Percentiles rank a stretch among this genome's conserved stretches.
phyloP scores from a whole-genome alignment of 2,888 invertebrate genomes.

The Operophtera brumata region DNA sequence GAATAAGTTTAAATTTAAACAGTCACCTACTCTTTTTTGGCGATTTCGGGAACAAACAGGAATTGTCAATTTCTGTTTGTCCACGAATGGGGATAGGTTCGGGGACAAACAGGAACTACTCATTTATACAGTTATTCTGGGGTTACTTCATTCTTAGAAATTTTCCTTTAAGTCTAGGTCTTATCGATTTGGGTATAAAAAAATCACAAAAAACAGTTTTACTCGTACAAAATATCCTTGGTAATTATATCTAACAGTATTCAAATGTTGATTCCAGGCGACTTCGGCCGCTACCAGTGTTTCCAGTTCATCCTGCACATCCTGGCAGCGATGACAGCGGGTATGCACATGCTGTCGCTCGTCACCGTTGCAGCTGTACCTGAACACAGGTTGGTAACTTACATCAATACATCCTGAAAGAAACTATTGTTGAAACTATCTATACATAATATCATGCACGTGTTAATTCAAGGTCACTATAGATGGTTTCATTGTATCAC shows the following conservation, averaged over 20 bases:
- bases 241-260: too few species aligned
- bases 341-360: conserved; percentile 90
- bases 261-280: conserved; percentile 79
- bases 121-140: too few species aligned
- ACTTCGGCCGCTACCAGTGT: conserved; percentile 90
- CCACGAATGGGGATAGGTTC: too few species aligned
- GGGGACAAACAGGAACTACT: too few species aligned
- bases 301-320: conserved; percentile 89
- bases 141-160: too few species aligned
- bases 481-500: background rate
- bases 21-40: too few species aligned
- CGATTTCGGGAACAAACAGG: too few species aligned
- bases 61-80: too few species aligned
- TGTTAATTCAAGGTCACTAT: background rate
- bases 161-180: too few species aligned
- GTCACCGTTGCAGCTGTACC: conserved; percentile 91
- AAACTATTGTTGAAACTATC: background rate
- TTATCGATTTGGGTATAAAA: too few species aligned
- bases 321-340: conserved; percentile 88
- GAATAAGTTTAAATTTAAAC: background rate
- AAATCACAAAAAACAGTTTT: too few species aligned
- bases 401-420: background rate
- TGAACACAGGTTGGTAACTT: conserved; percentile 78
- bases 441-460: background rate
- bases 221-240: too few species aligned